A percentile compares a stretch with the other conserved stretches of the same genome.
Conservation (phyloP, 2,888 invertebrate species). For the Callyntrura sp. region DNA sequence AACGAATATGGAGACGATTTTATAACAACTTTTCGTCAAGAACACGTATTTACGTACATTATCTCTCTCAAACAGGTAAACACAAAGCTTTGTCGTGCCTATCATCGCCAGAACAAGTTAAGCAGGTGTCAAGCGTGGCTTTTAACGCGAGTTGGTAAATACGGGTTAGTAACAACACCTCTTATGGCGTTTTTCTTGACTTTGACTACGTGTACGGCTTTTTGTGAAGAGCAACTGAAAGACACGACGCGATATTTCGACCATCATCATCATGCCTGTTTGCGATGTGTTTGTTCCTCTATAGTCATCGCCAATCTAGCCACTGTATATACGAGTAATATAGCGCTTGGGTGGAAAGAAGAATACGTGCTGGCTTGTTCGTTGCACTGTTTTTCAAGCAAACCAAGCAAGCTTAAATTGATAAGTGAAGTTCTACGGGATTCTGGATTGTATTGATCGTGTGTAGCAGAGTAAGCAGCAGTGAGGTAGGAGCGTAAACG, state of each 20-base stretch:
- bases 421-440: conserved; percentile 47
- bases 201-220: conserved; percentile 15
- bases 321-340: background rate
- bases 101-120: conserved; percentile 15
- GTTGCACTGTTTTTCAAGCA: background rate
- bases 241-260: background rate
- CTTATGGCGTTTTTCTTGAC: conserved; percentile 49
- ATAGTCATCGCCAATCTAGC: background rate
- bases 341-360: background rate
- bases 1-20: background rate
- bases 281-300: conserved; percentile 10
- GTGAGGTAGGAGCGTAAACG: background rate
- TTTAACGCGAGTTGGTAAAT: background rate
- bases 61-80: conserved; percentile 7
- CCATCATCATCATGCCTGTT: background rate
- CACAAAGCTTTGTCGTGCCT: background rate
- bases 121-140: background rate
- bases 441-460: conserved; percentile 65
- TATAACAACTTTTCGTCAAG: background rate
- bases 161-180: conserved; percentile 38
- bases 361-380: conserved; percentile 31
- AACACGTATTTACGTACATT: background rate
- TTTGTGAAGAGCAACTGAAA: background rate
- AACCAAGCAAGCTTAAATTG: background rate
- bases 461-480: background rate